Base-by-base conservation (phyloP, 2,888 invertebrate species). In the Osmoderma eremita region DNA sequence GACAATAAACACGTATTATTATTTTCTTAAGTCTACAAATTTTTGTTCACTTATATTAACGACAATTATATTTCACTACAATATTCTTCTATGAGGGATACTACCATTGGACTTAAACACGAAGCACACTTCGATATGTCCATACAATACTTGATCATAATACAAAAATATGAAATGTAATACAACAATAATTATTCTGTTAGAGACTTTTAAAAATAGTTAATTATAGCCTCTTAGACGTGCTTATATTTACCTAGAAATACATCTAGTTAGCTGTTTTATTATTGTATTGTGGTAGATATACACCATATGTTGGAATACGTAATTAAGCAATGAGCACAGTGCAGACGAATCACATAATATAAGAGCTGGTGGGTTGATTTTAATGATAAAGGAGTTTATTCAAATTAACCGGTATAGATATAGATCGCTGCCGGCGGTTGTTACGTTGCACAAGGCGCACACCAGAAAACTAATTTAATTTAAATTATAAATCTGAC, bases 401-500 rank as follows among this genome's bases (percentile, higher is more conserved):
- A 71, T 71, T 71, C 64, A 70, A 70, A 71, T 71, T 69, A 66
- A 61, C 58, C 58, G 38, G 24, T n/a, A 67, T 67, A 70, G 70
- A 71, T 67, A 67, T 38, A 62, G 62, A 71, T 71, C 69, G 64
- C 58, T 13, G 56, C 39, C 4, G 53, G 53, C 53, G 18, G 48
- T 15, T 53, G 63, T 64, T 65, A n/a, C 30, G 30, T 30, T 30
- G 30, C 10, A 30, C 30, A 30, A 30, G 30, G 6, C 30, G 30
- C 30, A 67, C 20, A 70, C 53, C 39, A 63, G 67, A 67, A 63
- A 68, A 66, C 66, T 68, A 69, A 69, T 70, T 70, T 69, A 64
- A 69, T 71, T 71, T 69, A 66, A 71, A 69, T 70, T 70, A 72
- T 70, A 50, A 70, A 71, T 53, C 68, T 69, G 70, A 50, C 71